Evolutionary conservation across 2,888 invertebrate species (phyloP), one percentile per base, ranked within the genome.

Genomic region (Caenorhabditis sp.): DNA sequence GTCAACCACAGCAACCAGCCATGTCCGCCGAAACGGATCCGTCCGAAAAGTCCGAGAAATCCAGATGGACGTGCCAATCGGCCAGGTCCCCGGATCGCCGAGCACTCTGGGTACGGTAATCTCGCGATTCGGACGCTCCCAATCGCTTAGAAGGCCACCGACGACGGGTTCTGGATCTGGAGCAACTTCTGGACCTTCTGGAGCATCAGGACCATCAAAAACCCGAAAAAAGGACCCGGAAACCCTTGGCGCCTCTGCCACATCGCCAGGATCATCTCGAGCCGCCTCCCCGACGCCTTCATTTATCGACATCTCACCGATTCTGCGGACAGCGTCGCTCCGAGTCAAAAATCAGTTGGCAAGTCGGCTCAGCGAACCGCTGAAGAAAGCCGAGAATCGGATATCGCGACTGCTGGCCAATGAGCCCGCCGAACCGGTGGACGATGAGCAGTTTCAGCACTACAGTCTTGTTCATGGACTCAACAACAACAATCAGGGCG

Each of bases 311-410:
- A 72, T 84, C 28, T 68, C 70, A 15, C 85, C 85, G 1, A 78
- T 88, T 1, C 61, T 87, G 28, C 72, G 88, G 26, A 82, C 82
- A 1, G 83, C 85, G 37, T 80, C 80, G 4, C 65, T 86, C 0
- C 64, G 88, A 56, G 82, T 88, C 53, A 85, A 83, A 64, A 74
- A 83, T 44, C 82, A 85, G 47, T 62, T 88, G 56, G 68, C 80
- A 18, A 40, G 70, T 9, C 82, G 83, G 67, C 80, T 88, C 15
- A 82, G 82, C 44, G 88, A 88, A 55, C 88, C 88, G 1, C 51
- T 86, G 47, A 83, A 82, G 28, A 78, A 80, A n/a, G 83, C 83
- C n/a, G 83, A 81, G 60, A 65, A 20, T 11, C 69, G 65, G 26
- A 47, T 81, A 1, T 74, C 72, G 32, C 50, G 55, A 22, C 65